A percentile compares a stretch with the other conserved stretches of the same genome.
These are phyloP conservation scores for Caenorhabditis auriculariae DNA, from an alignment of 2,888 invertebrate species.

Conservation along the genomic window DNA sequence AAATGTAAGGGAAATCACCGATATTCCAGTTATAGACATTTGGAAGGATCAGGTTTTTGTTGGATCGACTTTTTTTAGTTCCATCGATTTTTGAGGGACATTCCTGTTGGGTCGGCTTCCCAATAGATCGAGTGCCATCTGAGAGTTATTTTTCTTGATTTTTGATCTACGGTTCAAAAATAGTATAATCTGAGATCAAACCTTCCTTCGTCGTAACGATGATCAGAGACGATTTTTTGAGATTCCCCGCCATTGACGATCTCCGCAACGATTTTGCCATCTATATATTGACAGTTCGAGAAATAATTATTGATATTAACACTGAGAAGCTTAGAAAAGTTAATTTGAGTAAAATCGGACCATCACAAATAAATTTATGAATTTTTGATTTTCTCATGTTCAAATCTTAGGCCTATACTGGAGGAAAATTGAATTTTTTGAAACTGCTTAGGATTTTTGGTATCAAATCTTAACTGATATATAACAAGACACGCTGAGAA, in stretches of 20 bases:
- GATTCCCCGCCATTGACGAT: conserved; percentile 58
- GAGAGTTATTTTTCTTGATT: conserved; percentile 1
- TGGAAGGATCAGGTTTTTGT: conserved; percentile 24
- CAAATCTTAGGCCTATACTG: too few relatives aligned
- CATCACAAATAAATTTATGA: too few relatives aligned
- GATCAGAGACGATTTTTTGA: conserved; percentile 45
- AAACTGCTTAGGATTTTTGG: too few relatives aligned
- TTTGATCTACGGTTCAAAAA: conserved; percentile 7
- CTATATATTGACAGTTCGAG: conserved; percentile 3
- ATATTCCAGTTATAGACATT: conserved; percentile 36
- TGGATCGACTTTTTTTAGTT: conserved; percentile 13
- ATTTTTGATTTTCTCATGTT: too few relatives aligned
- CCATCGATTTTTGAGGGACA: conserved; percentile 36
- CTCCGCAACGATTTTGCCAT: conserved; percentile 55
- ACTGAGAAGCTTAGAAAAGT: too few relatives aligned
- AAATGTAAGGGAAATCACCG: conserved; percentile 4
- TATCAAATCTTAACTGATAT: too few relatives aligned
- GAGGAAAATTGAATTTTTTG: too few relatives aligned
- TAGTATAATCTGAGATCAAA: conserved; percentile 53
- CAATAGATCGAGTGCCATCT: conserved; percentile 26
- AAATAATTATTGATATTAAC: too few relatives aligned
- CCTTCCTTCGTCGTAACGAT: conserved; percentile 52
- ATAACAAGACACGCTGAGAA: too few relatives aligned
- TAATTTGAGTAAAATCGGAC: too few relatives aligned
- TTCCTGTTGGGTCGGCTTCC: conserved; percentile 32